Conservation (phyloP, 2,113 vertebrate species). For the Rhegmatorhina hoffmannsi region DNA sequence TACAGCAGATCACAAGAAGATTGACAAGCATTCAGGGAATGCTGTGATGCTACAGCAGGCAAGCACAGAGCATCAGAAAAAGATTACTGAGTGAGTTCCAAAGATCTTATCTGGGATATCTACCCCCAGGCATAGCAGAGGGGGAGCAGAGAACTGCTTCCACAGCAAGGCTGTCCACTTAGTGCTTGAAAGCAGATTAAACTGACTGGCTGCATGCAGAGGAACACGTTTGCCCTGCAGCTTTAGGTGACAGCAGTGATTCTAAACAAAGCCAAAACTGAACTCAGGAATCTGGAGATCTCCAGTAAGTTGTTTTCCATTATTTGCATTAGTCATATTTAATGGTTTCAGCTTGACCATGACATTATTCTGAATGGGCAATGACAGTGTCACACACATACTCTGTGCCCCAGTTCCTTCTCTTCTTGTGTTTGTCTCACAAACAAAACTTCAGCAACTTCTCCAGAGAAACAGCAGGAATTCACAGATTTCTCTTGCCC, state of each 20-base stretch:
- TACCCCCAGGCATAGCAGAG: not conserved
- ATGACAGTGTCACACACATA: not conserved
- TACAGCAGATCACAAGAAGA: not conserved
- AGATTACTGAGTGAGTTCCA: not conserved
- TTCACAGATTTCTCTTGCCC: not conserved
- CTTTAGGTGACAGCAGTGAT: not conserved
- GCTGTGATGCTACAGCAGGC: constrained; percentile 5
- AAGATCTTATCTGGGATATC: constrained; percentile 21
- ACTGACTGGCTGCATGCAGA: not conserved
- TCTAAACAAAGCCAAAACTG: not conserved
- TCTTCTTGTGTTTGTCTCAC: not conserved
- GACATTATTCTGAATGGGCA: not conserved
- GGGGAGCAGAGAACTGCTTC: constrained; percentile 1
- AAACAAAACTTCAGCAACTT: not conserved
- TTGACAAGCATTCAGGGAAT: constrained; percentile 21
- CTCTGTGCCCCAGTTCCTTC: not conserved
- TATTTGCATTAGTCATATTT: not conserved
- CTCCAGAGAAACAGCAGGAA: not conserved
- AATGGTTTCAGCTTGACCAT: not conserved
- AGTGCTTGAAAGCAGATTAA: not conserved
- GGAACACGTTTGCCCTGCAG: not conserved
- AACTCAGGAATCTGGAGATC: not conserved
- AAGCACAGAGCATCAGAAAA: not conserved
- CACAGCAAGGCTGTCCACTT: not conserved
- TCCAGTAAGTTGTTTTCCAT: not conserved